Conservation (phyloP, 2,888 invertebrate species). For the Physocephala rufipes region DNA sequence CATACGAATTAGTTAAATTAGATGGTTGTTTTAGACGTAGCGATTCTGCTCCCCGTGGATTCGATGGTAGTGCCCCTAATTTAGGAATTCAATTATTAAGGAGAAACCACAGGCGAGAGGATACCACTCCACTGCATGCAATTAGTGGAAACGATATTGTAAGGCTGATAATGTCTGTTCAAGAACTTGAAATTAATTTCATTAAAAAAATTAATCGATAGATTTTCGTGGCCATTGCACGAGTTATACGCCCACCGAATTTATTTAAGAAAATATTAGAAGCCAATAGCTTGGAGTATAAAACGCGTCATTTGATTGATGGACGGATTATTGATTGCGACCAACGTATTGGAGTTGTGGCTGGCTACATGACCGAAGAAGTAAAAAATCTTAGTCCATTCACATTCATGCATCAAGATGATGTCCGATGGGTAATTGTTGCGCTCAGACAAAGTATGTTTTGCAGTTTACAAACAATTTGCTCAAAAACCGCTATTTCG, state of each 20-base stretch:
- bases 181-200: not conserved
- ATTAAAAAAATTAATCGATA: constrained; percentile 11
- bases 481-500: not conserved
- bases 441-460: constrained; percentile 74
- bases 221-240: constrained; percentile 75
- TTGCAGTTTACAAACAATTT: not conserved
- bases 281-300: constrained; percentile 83
- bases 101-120: constrained; percentile 68
- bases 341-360: constrained; percentile 87
- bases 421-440: constrained; percentile 88
- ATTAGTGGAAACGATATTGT: constrained; percentile 73
- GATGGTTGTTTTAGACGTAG: constrained; percentile 73
- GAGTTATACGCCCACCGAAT: constrained; percentile 75
- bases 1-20: constrained; percentile 76
- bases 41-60: constrained; percentile 69
- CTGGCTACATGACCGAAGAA: constrained; percentile 90
- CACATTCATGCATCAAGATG: constrained; percentile 88
- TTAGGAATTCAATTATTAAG: constrained; percentile 66
- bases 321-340: constrained; percentile 91
- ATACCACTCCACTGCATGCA: constrained; percentile 67
- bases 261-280: constrained; percentile 75
- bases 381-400: constrained; percentile 89
- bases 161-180: constrained; percentile 43
- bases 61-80: constrained; percentile 65
- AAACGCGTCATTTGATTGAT: constrained; percentile 88